Evolutionary conservation across 1,140 invertebrate species (phyloP), one percentile per base, ranked within the genome.

Genomic region (Sipha flava): DNA sequence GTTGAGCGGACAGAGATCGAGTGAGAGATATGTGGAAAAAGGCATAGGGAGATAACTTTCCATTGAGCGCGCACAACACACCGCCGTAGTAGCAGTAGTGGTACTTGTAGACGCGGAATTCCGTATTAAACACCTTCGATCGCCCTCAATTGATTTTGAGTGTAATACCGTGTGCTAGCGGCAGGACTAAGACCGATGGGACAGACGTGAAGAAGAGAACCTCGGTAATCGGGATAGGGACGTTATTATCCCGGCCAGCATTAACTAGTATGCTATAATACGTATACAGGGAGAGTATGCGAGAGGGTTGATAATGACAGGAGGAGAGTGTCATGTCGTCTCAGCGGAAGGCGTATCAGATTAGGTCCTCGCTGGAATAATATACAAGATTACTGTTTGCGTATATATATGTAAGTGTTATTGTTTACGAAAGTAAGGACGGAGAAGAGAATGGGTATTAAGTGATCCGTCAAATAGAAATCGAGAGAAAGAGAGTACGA

Each of bases 401-500:
- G 43, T n/a, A n/a, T n/a, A n/a, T n/a, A n/a, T n/a, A n/a, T n/a
- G n/a, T n/a, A n/a, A n/a, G n/a, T n/a, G n/a, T n/a, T n/a, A n/a
- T n/a, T n/a, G n/a, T n/a, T n/a, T n/a, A n/a, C n/a, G n/a, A n/a
- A n/a, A n/a, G n/a, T n/a, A n/a, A n/a, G n/a, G n/a, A n/a, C n/a
- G 52, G 45, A 70, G 75, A 37, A 47, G 62, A 77, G 80, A 52
- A 64, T 47, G 80, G 66, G 57, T 54, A 81, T 21, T 43, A 26
- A 70, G 77, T 81, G 81, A 81, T 81, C 79, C 80, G 82, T 81
- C 47, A 54, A 54, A 79, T 81, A 77, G 79, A 62, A 72, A 79
- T 7, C 34, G 79, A 79, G 79, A 79, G 79, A 79, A 57, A 81
- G 80, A 80, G 79, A 26, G n/a, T n/a, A n/a, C n/a, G n/a, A n/a